Evolutionary conservation across 2,888 invertebrate species (phyloP).

Genomic region (Zelleria hepariella): DNA sequence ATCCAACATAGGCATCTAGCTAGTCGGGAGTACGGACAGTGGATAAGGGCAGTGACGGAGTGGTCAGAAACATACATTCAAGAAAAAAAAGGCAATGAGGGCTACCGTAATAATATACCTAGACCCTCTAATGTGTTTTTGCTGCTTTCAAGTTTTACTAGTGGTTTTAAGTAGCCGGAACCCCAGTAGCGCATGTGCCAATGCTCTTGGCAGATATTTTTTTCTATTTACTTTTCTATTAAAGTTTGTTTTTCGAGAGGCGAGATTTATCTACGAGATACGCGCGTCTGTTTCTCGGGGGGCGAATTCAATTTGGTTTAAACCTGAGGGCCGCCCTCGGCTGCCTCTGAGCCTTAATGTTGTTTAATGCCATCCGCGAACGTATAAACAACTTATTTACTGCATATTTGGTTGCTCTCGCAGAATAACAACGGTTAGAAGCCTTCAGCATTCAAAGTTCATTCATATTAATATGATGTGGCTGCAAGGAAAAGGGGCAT

Average conservation of each 20-base stretch:
- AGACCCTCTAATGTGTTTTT: no score
- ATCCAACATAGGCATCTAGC: no score
- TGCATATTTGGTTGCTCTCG: slow-evolving; percentile 18
- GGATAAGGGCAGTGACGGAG: no score
- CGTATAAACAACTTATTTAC: slow-evolving; percentile 43
- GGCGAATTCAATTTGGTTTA: slow-evolving; percentile 68
- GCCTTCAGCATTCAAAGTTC: no score
- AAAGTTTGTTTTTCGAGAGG: slow-evolving; percentile 61
- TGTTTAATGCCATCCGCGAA: slow-evolving; percentile 36
- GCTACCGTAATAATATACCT: no score
- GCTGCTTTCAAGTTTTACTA: no score
- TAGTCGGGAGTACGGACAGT: no score
- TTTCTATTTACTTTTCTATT: slow-evolving; percentile 65
- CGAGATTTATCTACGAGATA: slow-evolving; percentile 67
- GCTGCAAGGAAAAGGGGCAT: no score
- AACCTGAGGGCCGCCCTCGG: slow-evolving; percentile 59
- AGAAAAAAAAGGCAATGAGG: no score
- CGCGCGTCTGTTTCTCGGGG: slow-evolving; percentile 54
- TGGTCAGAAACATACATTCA: no score
- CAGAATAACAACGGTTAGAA: no score
- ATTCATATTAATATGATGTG: no score
- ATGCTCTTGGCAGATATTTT: not conserved
- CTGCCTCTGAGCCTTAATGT: slow-evolving; percentile 43
- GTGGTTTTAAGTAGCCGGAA: not conserved
- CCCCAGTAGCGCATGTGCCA: not conserved